These are phyloP conservation scores for Microchrysa polita DNA, from an alignment of 2,888 invertebrate species.

Conservation along the genomic window DNA sequence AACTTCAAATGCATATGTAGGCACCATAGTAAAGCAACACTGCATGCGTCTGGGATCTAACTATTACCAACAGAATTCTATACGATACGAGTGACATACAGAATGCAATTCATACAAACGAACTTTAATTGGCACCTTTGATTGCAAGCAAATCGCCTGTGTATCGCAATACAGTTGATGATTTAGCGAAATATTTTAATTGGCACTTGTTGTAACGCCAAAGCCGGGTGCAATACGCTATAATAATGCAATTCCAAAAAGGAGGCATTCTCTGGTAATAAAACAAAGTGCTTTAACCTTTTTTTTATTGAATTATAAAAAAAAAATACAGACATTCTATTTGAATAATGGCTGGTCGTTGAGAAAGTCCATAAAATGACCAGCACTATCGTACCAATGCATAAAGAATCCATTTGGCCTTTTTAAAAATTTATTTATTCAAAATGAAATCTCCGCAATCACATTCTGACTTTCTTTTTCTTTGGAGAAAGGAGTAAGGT, in stretches of 20 bases:
- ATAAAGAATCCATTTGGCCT: neutral
- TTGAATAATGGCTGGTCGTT: neutral
- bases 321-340: neutral
- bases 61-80: no score
- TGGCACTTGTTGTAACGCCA: slow-evolving; percentile 39
- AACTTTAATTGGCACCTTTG: slow-evolving; percentile 25
- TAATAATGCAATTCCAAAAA: neutral
- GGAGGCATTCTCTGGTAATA: neutral
- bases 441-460: slow-evolving; percentile 21
- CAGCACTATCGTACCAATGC: neutral
- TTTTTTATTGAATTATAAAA: neutral
- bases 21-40: no score
- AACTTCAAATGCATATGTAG: slow-evolving; percentile 7
- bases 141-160: no score
- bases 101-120: slow-evolving; percentile 6
- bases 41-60: no score
- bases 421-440: slow-evolving; percentile 30
- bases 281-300: neutral
- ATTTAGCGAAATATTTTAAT: slow-evolving; percentile 35
- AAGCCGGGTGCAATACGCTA: neutral
- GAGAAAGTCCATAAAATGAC: neutral
- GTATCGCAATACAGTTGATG: neutral
- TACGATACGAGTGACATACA: neutral
- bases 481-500: neutral
- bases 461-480: neutral